These are phyloP conservation scores for Hedya salicella DNA, from an alignment of 2,888 invertebrate species.

Conservation along the genomic window DNA sequence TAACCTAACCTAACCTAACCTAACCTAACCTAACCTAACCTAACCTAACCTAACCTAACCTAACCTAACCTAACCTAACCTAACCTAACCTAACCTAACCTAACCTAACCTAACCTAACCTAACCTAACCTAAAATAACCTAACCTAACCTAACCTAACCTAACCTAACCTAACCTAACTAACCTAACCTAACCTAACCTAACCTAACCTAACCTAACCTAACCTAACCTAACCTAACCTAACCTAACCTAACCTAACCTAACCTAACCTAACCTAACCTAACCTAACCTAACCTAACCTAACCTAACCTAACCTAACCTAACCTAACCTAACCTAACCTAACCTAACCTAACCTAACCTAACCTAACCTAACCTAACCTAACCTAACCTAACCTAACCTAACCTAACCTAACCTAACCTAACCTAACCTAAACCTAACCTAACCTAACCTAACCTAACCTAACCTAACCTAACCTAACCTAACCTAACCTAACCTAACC, in stretches of 20 bases:
- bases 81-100: conserved; percentile 26
- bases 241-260: too few relatives aligned
- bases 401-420: too few relatives aligned
- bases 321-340: conserved; percentile 6
- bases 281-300: conserved; percentile 13
- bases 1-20: conserved; percentile 24
- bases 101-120: conserved; percentile 21
- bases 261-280: conserved; percentile 11
- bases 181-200: conserved; percentile 11
- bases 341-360: too few relatives aligned
- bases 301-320: conserved; percentile 12
- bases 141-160: conserved; percentile 11
- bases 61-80: conserved; percentile 20
- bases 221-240: conserved; percentile 7
- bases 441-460: conserved; percentile 9
- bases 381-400: too few relatives aligned
- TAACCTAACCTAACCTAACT: conserved; percentile 5
- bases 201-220: conserved; percentile 11
- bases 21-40: conserved; percentile 24
- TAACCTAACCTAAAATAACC: conserved; percentile 14
- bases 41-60: too few relatives aligned
- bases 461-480: neutral
- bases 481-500: conserved; percentile 7
- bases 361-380: conserved; percentile 18
- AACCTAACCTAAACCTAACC: conserved; percentile 13